A percentile compares a stretch with the other conserved stretches of the same genome.
Conservation (phyloP, 2,888 invertebrate genomes). For the Priapulus caudatus region DNA sequence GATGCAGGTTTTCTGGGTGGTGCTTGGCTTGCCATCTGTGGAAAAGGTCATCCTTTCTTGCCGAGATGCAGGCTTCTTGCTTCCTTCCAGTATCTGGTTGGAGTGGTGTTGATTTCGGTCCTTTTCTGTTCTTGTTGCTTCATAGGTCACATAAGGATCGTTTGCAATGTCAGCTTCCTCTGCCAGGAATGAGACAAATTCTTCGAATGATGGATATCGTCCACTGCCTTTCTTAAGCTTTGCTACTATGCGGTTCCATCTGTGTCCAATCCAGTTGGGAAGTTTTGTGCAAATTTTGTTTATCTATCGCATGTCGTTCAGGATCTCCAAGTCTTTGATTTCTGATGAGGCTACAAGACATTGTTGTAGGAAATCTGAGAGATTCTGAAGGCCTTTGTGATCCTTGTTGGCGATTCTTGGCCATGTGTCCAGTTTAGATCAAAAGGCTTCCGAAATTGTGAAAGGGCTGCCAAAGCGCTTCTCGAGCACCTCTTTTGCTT, state of each 20-base stretch:
- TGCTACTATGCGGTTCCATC: slow-evolving; percentile 16
- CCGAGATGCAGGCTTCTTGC: too few species aligned
- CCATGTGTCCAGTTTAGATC: slow-evolving; percentile 17
- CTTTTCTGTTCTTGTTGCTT: too few species aligned
- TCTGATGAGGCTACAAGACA: too few species aligned
- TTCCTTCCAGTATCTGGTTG: too few species aligned
- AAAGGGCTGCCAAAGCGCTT: slow-evolving; percentile 19
- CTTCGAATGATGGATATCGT: slow-evolving; percentile 14
- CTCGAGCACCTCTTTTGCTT: slow-evolving; percentile 17
- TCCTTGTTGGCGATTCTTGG: slow-evolving; percentile 15
- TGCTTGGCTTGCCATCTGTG: too few species aligned
- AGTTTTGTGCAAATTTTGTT: slow-evolving; percentile 18
- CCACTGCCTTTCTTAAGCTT: slow-evolving; percentile 7
- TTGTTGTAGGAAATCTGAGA: too few species aligned
- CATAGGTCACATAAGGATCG: too few species aligned
- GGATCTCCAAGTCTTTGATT: too few species aligned
- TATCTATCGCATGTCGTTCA: slow-evolving; percentile 13
- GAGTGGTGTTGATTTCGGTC: too few species aligned
- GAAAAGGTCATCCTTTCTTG: too few species aligned
- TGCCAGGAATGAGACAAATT: neutral
- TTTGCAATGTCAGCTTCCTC: neutral
- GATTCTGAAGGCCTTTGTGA: slow-evolving; percentile 12
- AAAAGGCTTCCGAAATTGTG: slow-evolving; percentile 16
- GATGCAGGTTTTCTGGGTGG: too few species aligned
- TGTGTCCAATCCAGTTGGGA: slow-evolving; percentile 15